A percentile compares a stretch with the other conserved stretches of the same genome.
These are phyloP conservation scores for Frankliniella fusca DNA, from an alignment of 2,888 invertebrate genomes.

Conservation along the genomic window DNA sequence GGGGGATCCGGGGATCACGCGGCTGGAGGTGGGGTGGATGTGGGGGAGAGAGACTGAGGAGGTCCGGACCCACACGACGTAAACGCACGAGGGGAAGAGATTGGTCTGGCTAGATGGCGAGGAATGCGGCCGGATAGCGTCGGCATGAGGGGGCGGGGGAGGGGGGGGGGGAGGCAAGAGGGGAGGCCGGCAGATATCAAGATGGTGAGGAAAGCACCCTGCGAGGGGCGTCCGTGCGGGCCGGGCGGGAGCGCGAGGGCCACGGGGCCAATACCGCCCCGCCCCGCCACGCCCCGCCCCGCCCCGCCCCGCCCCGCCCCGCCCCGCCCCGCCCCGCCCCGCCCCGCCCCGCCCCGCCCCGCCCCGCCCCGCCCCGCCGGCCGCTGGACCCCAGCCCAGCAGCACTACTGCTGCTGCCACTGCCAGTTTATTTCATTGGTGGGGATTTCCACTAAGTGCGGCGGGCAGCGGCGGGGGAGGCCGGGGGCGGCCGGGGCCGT, in stretches of 20 bases:
- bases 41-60: no score
- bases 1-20: no score
- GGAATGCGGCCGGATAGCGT: not conserved
- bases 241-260: not conserved
- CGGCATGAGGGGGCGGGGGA: not conserved
- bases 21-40: no score
- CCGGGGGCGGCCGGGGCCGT: no score
- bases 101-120: not conserved
- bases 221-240: not conserved
- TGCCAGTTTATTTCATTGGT: conserved; percentile 20
- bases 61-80: no score
- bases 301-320: no score
- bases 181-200: not conserved
- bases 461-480: not conserved
- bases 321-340: not conserved
- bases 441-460: conserved; percentile 21
- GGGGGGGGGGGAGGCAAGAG: not conserved
- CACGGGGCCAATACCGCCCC: not conserved
- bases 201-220: conserved; percentile 11
- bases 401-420: not conserved
- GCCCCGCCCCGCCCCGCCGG: not conserved
- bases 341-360: no score
- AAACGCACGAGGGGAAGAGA: no score
- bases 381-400: not conserved
- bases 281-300: no score